These are phyloP conservation scores for Bombus sylvicola DNA, from an alignment of 1,140 invertebrate species.

Conservation along the genomic window DNA sequence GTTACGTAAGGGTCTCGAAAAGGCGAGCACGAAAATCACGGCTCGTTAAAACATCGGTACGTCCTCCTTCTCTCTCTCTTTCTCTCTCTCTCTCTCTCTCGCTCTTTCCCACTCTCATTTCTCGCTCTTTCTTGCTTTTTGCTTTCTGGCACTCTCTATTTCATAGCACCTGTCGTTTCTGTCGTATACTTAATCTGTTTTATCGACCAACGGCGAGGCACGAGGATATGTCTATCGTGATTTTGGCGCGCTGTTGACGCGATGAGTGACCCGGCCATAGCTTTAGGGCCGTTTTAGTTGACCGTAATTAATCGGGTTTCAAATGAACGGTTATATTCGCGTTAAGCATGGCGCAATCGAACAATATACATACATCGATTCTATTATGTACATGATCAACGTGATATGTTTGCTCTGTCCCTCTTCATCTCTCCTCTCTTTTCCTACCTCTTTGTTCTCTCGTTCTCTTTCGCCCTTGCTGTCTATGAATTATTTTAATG, in stretches of 20 bases:
- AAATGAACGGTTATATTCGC: slow-evolving; percentile 56
- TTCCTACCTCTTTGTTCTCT: slow-evolving; percentile 4
- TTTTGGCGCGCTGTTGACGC: slow-evolving; percentile 49
- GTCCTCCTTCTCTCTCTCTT: slow-evolving; percentile 7
- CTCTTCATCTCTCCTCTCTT: slow-evolving; percentile 6
- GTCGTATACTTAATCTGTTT: slow-evolving; percentile 51
- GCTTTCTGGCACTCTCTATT: slow-evolving; percentile 34
- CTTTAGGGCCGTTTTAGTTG: slow-evolving; percentile 63
- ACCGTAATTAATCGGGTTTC: slow-evolving; percentile 62
- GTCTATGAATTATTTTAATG: slow-evolving; percentile 13
- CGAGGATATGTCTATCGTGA: slow-evolving; percentile 47
- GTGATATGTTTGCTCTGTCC: slow-evolving; percentile 29
- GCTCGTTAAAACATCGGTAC: slow-evolving; percentile 71
- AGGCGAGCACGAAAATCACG: slow-evolving; percentile 74
- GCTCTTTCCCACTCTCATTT: background rate
- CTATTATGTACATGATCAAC: slow-evolving; percentile 29
- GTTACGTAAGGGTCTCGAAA: slow-evolving; percentile 80
- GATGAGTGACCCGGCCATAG: slow-evolving; percentile 33
- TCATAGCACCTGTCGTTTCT: slow-evolving; percentile 50
- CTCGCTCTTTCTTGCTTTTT: slow-evolving; percentile 18
- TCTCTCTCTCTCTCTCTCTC: background rate
- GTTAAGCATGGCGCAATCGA: slow-evolving; percentile 48
- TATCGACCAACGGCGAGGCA: slow-evolving; percentile 46
- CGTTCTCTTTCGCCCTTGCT: background rate
- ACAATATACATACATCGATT: slow-evolving; percentile 53